phyloP scores from a whole-genome alignment of 2,113 vertebrate species.

The Urocolius indicus region DNA sequence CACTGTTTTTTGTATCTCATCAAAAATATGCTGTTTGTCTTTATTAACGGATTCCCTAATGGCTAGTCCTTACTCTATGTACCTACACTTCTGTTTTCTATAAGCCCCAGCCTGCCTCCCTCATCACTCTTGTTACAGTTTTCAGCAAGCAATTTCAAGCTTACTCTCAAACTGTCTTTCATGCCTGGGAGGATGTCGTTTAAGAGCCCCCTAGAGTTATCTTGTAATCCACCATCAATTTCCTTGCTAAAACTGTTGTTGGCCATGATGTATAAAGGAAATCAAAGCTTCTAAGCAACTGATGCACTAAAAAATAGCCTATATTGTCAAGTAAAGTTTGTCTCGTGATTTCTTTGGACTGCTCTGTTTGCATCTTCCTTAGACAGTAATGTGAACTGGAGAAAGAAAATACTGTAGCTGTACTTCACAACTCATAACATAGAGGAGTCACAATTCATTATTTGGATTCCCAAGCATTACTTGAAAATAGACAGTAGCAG shows the following conservation, averaged over 20 bases:
- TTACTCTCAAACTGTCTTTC: neutral
- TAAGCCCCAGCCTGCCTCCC: neutral
- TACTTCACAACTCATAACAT: neutral
- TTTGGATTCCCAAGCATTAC: neutral
- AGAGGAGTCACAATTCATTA: neutral
- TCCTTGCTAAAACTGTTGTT: constrained; percentile 38
- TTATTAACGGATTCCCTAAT: constrained; percentile 24
- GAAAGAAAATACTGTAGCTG: neutral
- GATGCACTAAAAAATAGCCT: neutral
- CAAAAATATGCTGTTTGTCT: constrained; percentile 11
- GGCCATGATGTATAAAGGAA: constrained; percentile 42
- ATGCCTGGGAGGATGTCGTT: constrained; percentile 22
- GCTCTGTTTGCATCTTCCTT: neutral
- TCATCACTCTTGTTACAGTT: constrained; percentile 16
- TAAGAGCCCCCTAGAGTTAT: constrained; percentile 30
- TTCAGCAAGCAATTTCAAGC: constrained; percentile 19
- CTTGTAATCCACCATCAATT: constrained; percentile 18
- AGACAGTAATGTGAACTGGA: neutral
- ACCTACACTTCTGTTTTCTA: neutral
- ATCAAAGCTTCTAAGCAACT: neutral
- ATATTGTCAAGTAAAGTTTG: neutral
- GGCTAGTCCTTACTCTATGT: neutral
- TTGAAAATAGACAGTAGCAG: neutral
- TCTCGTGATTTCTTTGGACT: neutral
- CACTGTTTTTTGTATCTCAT: neutral